Conservation (phyloP, 2,113 vertebrate species). For the Centropus unirufus region DNA sequence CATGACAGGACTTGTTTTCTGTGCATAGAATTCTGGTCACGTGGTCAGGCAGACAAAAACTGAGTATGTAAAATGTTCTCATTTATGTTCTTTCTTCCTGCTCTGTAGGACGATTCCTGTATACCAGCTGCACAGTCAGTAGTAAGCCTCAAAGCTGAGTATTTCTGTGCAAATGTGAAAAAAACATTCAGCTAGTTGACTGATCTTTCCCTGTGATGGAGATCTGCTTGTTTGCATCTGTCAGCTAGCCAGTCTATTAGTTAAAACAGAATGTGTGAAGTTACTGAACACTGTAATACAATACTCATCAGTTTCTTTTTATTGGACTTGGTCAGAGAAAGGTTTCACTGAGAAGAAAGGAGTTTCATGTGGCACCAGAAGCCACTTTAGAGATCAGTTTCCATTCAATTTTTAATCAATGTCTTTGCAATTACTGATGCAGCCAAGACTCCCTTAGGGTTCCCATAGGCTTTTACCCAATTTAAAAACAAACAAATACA, state of each 20-base stretch:
- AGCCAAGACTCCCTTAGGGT: neutral
- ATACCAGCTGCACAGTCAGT: neutral
- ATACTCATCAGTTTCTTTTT: neutral
- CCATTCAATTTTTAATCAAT: neutral
- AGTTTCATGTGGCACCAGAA: neutral
- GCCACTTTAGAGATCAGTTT: neutral
- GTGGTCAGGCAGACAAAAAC: neutral
- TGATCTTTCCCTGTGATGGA: neutral
- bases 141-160: neutral
- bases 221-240: neutral
- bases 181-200: neutral
- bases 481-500: neutral
- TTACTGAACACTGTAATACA: neutral
- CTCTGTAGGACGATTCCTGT: neutral
- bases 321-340: neutral
- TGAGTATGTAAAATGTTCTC: neutral
- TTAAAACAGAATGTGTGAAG: neutral
- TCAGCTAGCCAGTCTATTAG: neutral
- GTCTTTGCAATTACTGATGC: neutral
- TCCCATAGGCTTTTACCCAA: neutral
- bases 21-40: neutral
- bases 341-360: neutral
- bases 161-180: neutral
- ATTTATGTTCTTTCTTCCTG: neutral
- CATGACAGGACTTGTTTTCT: neutral